Evolutionary conservation across 2,888 invertebrate species (phyloP), one percentile per base, ranked within the genome.

Genomic region (Hololepta plana): DNA sequence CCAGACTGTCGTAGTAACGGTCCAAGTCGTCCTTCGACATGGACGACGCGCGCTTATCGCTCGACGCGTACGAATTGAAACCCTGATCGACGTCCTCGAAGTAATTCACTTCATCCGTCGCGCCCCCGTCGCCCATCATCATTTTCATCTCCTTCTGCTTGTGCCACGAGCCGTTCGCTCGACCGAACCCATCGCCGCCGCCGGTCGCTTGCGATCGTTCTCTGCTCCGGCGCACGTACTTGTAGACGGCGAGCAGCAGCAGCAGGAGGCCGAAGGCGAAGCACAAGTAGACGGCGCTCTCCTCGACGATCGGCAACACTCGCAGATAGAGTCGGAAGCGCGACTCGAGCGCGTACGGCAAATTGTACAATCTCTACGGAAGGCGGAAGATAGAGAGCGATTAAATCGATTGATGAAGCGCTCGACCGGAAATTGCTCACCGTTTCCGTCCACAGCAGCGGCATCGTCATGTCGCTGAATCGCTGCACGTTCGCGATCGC

Each of bases 371-470:
- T 43, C 70, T 65, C 82, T 81, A 63, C 15, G 53, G 56, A 43
- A 36, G 55, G 42, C 36, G 26, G 43, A 39, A 35, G 29, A 31
- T 15, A 29, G 5, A 25, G 10, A 13, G 17, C 23, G 6, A 17
- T 10, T 6, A 31, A 1, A 12, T 12, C 15, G 23, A 4, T 17
- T 17, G 17, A n/a, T n/a, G n/a, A n/a, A n/a, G n/a, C n/a, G n/a
- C n/a, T n/a, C n/a, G n/a, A n/a, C n/a, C n/a, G n/a, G 3, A 4
- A 10, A 9, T 19, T 44, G 72, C 81, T 77, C 65, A 85, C 87
- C 47, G 82, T 81, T 64, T 87, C 85, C 37, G 82, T 82, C 87
- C 87, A 88, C 3, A 87, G 56, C 45, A 87, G 57, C 0, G 88
- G 88, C 3, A 85, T 54, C 7, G 79, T 67, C 48, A 77, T 58